Percentiles rank a stretch among this genome's conserved stretches.
These are phyloP conservation scores for Antrozous pallidus DNA, from an alignment of 2,797 vertebrate genomes.

Conservation along the genomic window DNA sequence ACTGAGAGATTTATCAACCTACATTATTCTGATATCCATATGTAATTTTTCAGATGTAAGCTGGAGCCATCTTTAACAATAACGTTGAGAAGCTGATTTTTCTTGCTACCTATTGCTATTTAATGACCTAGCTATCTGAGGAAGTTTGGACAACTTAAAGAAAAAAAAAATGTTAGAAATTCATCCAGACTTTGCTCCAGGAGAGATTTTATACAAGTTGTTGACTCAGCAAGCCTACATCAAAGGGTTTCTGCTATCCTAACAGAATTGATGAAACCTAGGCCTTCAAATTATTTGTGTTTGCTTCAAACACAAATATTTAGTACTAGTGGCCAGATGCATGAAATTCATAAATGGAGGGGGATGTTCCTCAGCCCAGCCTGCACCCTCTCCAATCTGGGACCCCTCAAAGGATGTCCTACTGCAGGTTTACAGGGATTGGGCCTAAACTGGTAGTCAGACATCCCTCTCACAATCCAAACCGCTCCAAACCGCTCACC, in stretches of 20 bases:
- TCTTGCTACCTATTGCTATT: conserved; percentile 45
- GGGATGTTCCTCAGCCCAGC: too few relatives aligned
- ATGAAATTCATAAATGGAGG: too few relatives aligned
- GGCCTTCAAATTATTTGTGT: background rate
- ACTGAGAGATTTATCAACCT: conserved; percentile 32
- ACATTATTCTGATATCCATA: conserved; percentile 56
- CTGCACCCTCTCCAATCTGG: too few relatives aligned
- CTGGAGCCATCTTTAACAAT: conserved; percentile 17
- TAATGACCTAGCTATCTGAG: conserved; percentile 45
- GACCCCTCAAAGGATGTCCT: too few relatives aligned
- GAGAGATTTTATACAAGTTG: conserved; percentile 50
- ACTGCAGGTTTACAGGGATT: too few relatives aligned
- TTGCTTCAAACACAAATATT: conserved; percentile 4
- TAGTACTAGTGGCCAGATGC: too few relatives aligned
- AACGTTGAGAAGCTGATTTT: conserved; percentile 51
- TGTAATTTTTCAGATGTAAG: conserved; percentile 53
- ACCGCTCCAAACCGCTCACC: too few relatives aligned
- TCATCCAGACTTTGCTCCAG: conserved; percentile 14
- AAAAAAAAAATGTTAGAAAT: conserved; percentile 46
- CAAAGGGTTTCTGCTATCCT: background rate
- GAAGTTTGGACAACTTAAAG: conserved; percentile 37
- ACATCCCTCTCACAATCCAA: too few relatives aligned
- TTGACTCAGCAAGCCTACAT: conserved; percentile 43
- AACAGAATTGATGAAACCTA: background rate
- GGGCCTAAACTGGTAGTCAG: too few relatives aligned